Percentiles rank a stretch among this genome's conserved stretches.
These are phyloP conservation scores for Sebastes glaucus DNA, from an alignment of 2,797 vertebrate species.

Conservation along the genomic window DNA sequence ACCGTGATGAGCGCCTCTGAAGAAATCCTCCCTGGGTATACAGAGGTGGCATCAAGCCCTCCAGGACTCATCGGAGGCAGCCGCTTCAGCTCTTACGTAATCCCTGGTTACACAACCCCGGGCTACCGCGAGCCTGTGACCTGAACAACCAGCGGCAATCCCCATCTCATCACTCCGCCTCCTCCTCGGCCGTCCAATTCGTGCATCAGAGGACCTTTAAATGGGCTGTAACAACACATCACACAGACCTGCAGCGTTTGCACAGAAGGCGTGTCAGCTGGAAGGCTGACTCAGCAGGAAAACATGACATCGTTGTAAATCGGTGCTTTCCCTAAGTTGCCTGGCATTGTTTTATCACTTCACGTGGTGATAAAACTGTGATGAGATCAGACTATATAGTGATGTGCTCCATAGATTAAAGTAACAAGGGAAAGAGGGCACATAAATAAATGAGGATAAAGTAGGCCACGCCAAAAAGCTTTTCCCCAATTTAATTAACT, in stretches of 20 bases:
- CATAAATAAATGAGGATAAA: not conserved
- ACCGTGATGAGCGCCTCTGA: not conserved
- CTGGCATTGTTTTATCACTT: conserved; percentile 27
- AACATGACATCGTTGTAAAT: conserved; percentile 15
- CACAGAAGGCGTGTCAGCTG: not conserved
- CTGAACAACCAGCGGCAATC: conserved; percentile 39
- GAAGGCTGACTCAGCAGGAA: conserved; percentile 45
- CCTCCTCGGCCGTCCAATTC: not conserved
- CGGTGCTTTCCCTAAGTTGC: not conserved
- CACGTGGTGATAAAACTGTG: conserved; percentile 7
- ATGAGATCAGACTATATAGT: not conserved
- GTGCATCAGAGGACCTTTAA: conserved; percentile 20
- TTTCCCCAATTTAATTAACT: not conserved
- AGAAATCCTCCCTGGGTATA: conserved; percentile 26
- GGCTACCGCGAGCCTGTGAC: conserved; percentile 34
- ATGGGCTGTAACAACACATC: not conserved
- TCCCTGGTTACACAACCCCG: conserved; percentile 70
- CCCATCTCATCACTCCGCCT: conserved; percentile 16
- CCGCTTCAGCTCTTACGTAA: conserved; percentile 67
- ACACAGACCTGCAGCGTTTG: not conserved
- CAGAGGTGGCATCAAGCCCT: conserved; percentile 48
- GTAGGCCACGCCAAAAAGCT: not conserved
- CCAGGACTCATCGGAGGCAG: conserved; percentile 37
- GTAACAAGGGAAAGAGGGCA: not conserved
- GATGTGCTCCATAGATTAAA: not conserved